A percentile compares a stretch with the other conserved stretches of the same genome.
These are phyloP conservation scores for Cheilosia vulpina DNA, from an alignment of 2,888 invertebrate species.

Conservation along the genomic window DNA sequence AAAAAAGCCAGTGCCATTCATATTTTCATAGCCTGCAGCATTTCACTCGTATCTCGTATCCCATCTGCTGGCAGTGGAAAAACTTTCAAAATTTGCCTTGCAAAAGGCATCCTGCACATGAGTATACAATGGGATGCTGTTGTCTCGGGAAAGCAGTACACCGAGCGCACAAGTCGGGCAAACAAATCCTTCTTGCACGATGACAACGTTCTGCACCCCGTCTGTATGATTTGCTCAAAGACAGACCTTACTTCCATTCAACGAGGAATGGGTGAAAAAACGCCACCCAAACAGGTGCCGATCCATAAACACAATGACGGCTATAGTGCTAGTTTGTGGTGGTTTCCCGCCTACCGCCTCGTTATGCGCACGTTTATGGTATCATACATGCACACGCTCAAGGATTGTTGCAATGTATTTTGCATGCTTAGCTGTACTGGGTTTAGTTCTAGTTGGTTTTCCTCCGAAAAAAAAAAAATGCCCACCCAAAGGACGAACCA, in stretches of 20 bases:
- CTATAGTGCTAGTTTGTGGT: constrained; percentile 20
- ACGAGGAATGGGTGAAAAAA: constrained; percentile 21
- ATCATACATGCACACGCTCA: constrained; percentile 42
- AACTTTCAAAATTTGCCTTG: constrained; percentile 62
- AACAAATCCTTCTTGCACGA: constrained; percentile 63
- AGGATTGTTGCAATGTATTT: constrained; percentile 36
- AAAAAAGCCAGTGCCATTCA: constrained; percentile 59
- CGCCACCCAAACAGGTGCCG: not conserved
- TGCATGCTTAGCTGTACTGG: constrained; percentile 41
- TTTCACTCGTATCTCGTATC: constrained; percentile 25
- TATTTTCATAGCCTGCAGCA: constrained; percentile 57
- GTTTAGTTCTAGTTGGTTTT: constrained; percentile 27
- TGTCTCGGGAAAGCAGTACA: constrained; percentile 6
- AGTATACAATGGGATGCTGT: constrained; percentile 12
- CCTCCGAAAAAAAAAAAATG: not conserved
- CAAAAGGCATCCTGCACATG: constrained; percentile 42
- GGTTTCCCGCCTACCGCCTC: constrained; percentile 40
- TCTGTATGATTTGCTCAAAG: constrained; percentile 49
- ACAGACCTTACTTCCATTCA: constrained; percentile 52
- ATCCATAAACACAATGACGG: constrained; percentile 41
- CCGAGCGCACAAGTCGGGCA: constrained; percentile 34
- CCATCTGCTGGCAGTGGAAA: constrained; percentile 64
- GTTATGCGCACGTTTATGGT: constrained; percentile 64
- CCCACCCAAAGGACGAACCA: constrained; percentile 5
- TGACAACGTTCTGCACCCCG: constrained; percentile 26